Evolutionary conservation across 2,888 invertebrate species (phyloP), one percentile per base, ranked within the genome.

Genomic region (Formica aserva): DNA sequence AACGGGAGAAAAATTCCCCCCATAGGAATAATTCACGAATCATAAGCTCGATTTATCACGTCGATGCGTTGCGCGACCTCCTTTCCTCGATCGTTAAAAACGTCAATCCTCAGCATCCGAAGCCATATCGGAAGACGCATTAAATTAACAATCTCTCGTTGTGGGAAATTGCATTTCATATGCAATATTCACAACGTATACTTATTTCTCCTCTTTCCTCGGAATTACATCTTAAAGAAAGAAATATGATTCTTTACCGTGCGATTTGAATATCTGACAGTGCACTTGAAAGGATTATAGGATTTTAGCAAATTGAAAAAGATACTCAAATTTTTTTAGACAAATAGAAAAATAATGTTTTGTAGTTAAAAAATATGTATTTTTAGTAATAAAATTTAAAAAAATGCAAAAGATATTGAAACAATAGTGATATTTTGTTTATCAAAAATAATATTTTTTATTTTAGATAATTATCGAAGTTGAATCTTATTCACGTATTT

Each of bases 131-230:
- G 32, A 48, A 75, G 22, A 18, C 45, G 26, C 45, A 22, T 75
- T 75, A 48, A 22, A 75, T 75, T 75, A 63, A 45, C 63, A 48
- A 63, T 63, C 22, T 6, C 22, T 63, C 15, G n/a, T 26, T 13
- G 32, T 22, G 15, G 38, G n/a, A 75, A 75, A 75, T 75, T 75
- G 48, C 75, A 32, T 75, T 62, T 74, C 22, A 11, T 45, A 29
- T 45, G 15, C 18, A 45, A 75, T 9, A 5, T 48, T 15, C 15
- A 60, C 18, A 6, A 55, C 22, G 4, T 32, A 15, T 57, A 38
- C 11, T 38, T 48, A 48, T 48, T 48, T 35, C 38, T 11, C 11
- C 8, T 15, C 35, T 35, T 13, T 26, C 6, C 13, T 41, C 11
- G 2, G 22, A 15, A 38, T 60, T 45, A 62, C n/a, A 35, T 65